Evolutionary conservation across 1,140 invertebrate species (phyloP).

Genomic region (Drosophila kikkawai): DNA sequence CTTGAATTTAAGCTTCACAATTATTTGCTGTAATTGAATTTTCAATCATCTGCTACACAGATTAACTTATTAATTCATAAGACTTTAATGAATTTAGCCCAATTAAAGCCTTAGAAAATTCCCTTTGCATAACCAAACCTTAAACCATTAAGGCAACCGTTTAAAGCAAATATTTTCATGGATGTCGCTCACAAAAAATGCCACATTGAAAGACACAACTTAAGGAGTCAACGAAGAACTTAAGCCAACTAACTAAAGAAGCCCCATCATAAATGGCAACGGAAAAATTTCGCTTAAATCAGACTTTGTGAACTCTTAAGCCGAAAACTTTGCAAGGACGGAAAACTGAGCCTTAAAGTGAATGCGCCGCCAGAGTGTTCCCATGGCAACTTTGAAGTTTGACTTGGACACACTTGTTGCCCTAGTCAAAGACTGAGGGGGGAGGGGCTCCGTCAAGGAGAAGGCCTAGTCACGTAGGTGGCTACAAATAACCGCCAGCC

Average conservation of each 20-base stretch:
- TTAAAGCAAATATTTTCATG: neutral
- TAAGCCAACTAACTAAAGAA: constrained; percentile 13
- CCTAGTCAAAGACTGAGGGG: constrained; percentile 9
- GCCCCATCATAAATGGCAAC: constrained; percentile 32
- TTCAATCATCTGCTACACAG: neutral
- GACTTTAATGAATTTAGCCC: neutral
- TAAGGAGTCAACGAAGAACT: constrained; percentile 2
- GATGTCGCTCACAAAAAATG: neutral
- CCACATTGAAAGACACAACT: neutral
- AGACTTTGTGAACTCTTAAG: constrained; percentile 44
- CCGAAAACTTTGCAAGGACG: constrained; percentile 32
- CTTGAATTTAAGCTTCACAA: neutral
- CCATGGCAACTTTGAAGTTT: constrained; percentile 49
- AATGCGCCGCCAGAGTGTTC: constrained; percentile 4
- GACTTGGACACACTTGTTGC: constrained; percentile 51
- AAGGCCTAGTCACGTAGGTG: constrained; percentile 66
- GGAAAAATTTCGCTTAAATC: constrained; percentile 30
- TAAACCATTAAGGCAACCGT: too few species aligned
- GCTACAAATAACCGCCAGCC: constrained; percentile 71
- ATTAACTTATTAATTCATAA: neutral
- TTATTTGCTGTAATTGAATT: neutral
- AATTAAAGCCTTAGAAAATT: neutral
- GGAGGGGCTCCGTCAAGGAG: neutral
- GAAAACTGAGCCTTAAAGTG: constrained; percentile 30
- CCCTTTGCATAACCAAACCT: neutral